Base-by-base conservation (phyloP, 2,888 invertebrate genomes). In the Lasioglossum figueresi region DNA sequence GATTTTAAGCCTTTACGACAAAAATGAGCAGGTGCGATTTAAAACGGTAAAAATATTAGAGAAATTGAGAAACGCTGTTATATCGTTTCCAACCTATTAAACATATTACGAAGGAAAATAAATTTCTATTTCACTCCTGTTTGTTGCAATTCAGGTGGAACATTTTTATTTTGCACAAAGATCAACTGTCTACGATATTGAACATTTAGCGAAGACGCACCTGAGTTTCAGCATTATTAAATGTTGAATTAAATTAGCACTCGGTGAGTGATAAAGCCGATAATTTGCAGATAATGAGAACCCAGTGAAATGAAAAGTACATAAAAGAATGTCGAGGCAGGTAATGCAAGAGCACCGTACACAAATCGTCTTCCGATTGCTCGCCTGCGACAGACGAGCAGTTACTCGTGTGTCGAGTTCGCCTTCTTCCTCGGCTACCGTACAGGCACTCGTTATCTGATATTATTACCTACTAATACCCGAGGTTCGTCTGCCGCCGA, bases 391-490 rank as follows among this genome's bases (percentile, higher is more conserved):
- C 73, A 71, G 68, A 74, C 70, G 88, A 85, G 76, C 70, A 59
- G 31, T 66, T 75, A 83, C 79, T 59, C 23, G 76, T 70, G 63
- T 52, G 70, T 70, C 73, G n/a, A 68, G 59, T 68, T 23, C 71
- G 23, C 40, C 16, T 48, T 37, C 43, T 75, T 82, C 74, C 79
- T 78, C 79, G 34, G 59, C 91, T 92, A 90, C 91, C 79, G 89
- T 90, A 79, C 82, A 82, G 79, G 84, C 83, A 86, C 88, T 88
- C 88, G 93, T 92, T 91, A 92, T 90, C 84, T 83, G 91, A 93
- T 93, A 93, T 92, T 93, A 92, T 93, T 92, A 92, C 88, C 88
- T 78, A 86, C 87, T 93, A 91, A 93, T 91, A 89, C 89, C 74
- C 43, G 43, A 79, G 80, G 76, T 88, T 91, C 83, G 79, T 88